Base-by-base conservation (phyloP, 2,113 vertebrate genomes). In the Platichthys stellatus region DNA sequence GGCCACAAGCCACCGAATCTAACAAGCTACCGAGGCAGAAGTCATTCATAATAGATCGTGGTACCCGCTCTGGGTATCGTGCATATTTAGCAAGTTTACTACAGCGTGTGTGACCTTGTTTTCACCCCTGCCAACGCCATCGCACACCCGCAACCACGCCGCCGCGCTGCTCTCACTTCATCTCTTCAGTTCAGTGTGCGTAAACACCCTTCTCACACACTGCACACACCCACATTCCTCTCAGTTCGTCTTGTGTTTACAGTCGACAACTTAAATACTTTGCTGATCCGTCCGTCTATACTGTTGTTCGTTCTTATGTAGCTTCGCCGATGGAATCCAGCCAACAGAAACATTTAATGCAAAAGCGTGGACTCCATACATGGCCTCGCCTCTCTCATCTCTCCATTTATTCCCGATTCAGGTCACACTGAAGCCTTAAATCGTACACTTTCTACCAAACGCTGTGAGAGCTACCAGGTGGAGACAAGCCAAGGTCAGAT, bases 71-170 rank as follows among this genome's bases (percentile, higher is more conserved):
- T 15, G 82, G 62, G 77, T 51, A 14, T 24, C 9, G 17, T 69
- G 71, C 64, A 78, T 74, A 76, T 86, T 89, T 82, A 80, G 60
- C 20, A 15, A 69, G 78, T 26, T 77, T 80, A 69, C 62, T 57
- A 54, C 23, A 63, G 66, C 49, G 73, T 23, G 31, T 15, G 10
- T 80, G 76, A 90, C 85, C 90, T 80, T 87, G 78, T 78, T 86
- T 76, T 87, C 77, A 91, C 81, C 57, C 59, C 77, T 74, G 83
- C 76, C 78, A 83, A 78, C 79, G 74, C 70, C 66, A 63, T 77
- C 61, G 74, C 73, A 84, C 66, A 72, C 35, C 63, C 23, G 14
- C 65, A 70, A 76, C 72, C 63, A 20, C 8, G 7, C 60, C 26
- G 14, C 61, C 56, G 21, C 3, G 14, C 63, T 56, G 4, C 71